Evolutionary conservation across 2,113 vertebrate species (phyloP).

Genomic region (Cottus gobio): DNA sequence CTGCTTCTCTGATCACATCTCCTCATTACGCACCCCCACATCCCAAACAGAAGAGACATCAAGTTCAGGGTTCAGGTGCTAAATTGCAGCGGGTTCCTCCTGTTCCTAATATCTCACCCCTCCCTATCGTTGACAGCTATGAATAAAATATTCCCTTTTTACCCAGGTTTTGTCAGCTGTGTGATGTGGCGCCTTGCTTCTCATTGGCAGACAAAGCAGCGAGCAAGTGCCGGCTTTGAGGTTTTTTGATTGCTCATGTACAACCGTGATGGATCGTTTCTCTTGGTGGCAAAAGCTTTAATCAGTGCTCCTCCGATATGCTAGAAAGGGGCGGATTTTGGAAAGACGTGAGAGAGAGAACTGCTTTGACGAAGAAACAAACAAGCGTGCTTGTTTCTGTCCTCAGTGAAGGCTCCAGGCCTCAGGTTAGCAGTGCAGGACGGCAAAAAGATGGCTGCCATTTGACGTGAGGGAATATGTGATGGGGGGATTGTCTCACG

Average conservation of each 20-base stretch:
- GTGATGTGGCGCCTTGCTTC: conserved; percentile 58
- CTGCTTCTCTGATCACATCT: conserved; percentile 37
- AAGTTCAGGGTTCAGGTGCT: conserved; percentile 49
- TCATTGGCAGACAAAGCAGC: conserved; percentile 66
- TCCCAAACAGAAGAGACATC: background rate
- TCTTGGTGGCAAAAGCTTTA: conserved; percentile 48
- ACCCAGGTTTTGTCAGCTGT: conserved; percentile 57
- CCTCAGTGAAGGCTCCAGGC: background rate
- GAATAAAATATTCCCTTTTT: conserved; percentile 71
- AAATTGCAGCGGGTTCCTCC: conserved; percentile 34
- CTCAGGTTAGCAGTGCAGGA: conserved; percentile 1
- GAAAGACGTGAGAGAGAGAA: conserved; percentile 5
- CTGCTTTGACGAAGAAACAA: conserved; percentile 27
- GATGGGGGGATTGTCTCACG: conserved; percentile 35
- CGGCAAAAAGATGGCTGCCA: conserved; percentile 44
- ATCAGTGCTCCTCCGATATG: conserved; percentile 53
- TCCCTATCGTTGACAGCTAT: conserved; percentile 46
- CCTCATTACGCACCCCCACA: conserved; percentile 40
- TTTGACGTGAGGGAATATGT: conserved; percentile 15
- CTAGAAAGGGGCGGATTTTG: conserved; percentile 12
- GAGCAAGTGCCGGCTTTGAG: conserved; percentile 51
- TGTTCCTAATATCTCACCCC: conserved; percentile 35
- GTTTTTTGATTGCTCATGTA: conserved; percentile 61
- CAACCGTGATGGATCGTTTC: conserved; percentile 54
- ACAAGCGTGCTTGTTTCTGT: conserved; percentile 21